phyloP scores from a whole-genome alignment of 1,140 invertebrate species.

The Tetragonula clypearis region DNA sequence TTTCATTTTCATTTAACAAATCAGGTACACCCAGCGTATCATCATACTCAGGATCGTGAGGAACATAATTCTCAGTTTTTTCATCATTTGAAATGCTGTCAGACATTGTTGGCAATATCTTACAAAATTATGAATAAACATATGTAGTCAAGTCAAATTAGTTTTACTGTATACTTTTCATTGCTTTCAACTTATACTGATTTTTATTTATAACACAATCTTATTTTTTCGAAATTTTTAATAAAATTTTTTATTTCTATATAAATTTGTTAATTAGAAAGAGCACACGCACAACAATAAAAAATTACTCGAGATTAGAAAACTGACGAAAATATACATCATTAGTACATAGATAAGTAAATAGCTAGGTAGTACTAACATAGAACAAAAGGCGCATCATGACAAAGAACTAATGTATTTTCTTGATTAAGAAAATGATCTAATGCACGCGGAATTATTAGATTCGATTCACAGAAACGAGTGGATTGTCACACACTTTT shows the following conservation, averaged over 20 bases:
- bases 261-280: neutral
- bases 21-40: slow-evolving; percentile 84
- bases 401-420: slow-evolving; percentile 30
- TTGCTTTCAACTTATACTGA: neutral
- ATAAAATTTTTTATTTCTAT: neutral
- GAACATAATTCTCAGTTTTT: slow-evolving; percentile 24
- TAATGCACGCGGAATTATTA: neutral
- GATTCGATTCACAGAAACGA: slow-evolving; percentile 15
- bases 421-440: slow-evolving; percentile 33
- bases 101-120: slow-evolving; percentile 20
- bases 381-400: neutral
- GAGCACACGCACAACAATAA: neutral
- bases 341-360: neutral
- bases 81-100: slow-evolving; percentile 5
- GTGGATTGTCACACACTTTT: neutral
- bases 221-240: neutral
- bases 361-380: neutral
- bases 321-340: neutral
- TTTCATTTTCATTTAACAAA: slow-evolving; percentile 82
- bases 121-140: neutral
- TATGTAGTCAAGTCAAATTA: slow-evolving; percentile 2
- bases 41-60: slow-evolving; percentile 84
- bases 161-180: neutral
- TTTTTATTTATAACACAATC: neutral
- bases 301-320: neutral